Evolutionary conservation across 1,140 invertebrate species (phyloP).

Genomic region (Homarus americanus): DNA sequence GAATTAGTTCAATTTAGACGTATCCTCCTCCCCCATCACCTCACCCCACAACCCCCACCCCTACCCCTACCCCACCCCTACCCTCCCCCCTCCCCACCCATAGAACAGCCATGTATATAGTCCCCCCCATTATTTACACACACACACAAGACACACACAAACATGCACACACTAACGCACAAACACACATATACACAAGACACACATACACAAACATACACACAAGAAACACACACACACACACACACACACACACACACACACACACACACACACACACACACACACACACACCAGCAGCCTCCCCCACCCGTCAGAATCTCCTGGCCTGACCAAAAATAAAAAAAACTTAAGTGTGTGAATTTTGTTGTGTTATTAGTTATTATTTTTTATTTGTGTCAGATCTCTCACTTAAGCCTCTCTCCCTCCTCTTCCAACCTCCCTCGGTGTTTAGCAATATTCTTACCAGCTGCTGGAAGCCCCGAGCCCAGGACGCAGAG

Average conservation of each 20-base stretch:
- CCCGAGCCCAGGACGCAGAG: neutral
- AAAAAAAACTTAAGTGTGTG: neutral
- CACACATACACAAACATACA: too few species aligned
- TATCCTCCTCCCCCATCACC: neutral
- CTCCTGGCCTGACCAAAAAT: neutral
- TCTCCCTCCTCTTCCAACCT: slow-evolving; percentile 11
- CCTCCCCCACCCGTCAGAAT: neutral
- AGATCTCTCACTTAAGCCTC: neutral
- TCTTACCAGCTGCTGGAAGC: slow-evolving; percentile 49
- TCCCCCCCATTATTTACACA: too few species aligned
- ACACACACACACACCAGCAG: too few species aligned
- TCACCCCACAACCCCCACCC: neutral
- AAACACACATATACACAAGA: too few species aligned
- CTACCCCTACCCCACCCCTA: neutral
- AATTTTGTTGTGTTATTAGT: neutral
- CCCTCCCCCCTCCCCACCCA: neutral
- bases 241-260: too few species aligned
- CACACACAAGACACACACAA: too few species aligned
- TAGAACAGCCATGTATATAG: too few species aligned
- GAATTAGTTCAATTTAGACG: too few species aligned
- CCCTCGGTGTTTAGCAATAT: slow-evolving; percentile 41
- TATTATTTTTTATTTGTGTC: neutral
- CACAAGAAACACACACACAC: too few species aligned
- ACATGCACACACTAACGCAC: too few species aligned
- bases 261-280: too few species aligned